These are phyloP conservation scores for Micrasema minimum DNA, from an alignment of 1,140 invertebrate species.

Conservation along the genomic window DNA sequence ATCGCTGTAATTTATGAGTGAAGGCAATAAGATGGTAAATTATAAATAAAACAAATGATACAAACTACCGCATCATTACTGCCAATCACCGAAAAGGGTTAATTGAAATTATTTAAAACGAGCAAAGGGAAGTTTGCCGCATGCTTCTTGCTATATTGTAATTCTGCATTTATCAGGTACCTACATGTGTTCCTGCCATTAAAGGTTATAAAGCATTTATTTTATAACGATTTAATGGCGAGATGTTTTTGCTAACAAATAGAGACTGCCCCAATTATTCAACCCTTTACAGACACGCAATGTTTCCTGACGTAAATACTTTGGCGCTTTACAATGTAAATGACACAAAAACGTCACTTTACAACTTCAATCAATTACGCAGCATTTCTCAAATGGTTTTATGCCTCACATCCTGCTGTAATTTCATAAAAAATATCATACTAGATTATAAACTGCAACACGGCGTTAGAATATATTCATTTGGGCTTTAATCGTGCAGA, in stretches of 20 bases:
- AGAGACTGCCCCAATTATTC: constrained; percentile 16
- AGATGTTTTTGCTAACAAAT: constrained; percentile 22
- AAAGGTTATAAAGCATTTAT: constrained; percentile 30
- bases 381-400: neutral
- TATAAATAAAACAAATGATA: neutral
- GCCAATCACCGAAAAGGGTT: neutral
- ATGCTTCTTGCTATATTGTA: neutral
- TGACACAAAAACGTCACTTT: constrained; percentile 21
- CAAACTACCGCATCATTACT: neutral
- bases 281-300: constrained; percentile 21
- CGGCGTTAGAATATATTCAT: neutral
- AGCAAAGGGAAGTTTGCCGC: neutral
- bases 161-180: neutral
- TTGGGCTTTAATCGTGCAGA: no score
- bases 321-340: constrained; percentile 17
- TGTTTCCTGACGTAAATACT: constrained; percentile 11
- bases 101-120: neutral
- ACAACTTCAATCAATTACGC: neutral
- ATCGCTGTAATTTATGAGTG: neutral
- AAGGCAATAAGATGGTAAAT: neutral
- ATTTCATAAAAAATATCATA: neutral
- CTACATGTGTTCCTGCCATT: no score
- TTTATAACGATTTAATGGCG: constrained; percentile 25
- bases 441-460: neutral
- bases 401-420: neutral